phyloP scores from a whole-genome alignment of 1,140 invertebrate species.

The Pachypeltis micranthus region DNA sequence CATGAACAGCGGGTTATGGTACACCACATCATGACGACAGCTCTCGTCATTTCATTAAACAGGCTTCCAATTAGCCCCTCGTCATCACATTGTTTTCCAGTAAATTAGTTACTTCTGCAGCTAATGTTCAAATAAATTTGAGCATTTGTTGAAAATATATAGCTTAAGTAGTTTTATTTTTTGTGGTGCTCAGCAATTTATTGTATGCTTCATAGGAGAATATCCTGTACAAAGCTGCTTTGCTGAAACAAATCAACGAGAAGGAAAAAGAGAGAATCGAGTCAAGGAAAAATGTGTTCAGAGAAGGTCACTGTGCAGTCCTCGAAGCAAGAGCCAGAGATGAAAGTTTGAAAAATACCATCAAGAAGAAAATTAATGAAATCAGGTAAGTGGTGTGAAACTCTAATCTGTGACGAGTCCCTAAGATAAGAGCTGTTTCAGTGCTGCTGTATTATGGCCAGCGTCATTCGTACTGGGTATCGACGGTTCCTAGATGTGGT shows the following conservation, averaged over 20 bases:
- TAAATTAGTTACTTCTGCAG: no score
- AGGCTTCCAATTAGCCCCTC: no score
- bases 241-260: constrained; percentile 51
- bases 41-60: no score
- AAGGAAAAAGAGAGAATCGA: constrained; percentile 50
- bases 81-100: no score
- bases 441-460: neutral
- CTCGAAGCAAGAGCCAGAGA: constrained; percentile 44
- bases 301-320: constrained; percentile 48
- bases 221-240: constrained; percentile 21
- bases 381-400: constrained; percentile 36
- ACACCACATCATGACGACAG: no score
- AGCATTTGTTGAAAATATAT: neutral
- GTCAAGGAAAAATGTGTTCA: constrained; percentile 44
- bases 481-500: neutral
- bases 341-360: constrained; percentile 41
- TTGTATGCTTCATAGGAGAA: no score
- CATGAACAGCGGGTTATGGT: no score
- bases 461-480: neutral
- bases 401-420: no score
- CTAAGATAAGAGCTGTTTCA: no score
- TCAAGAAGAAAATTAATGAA: constrained; percentile 44
- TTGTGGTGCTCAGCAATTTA: no score
- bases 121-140: no score
- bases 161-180: constrained; percentile 2